Conservation (phyloP, 2,888 invertebrate genomes). For the Caenorhabditis zanzibari region DNA sequence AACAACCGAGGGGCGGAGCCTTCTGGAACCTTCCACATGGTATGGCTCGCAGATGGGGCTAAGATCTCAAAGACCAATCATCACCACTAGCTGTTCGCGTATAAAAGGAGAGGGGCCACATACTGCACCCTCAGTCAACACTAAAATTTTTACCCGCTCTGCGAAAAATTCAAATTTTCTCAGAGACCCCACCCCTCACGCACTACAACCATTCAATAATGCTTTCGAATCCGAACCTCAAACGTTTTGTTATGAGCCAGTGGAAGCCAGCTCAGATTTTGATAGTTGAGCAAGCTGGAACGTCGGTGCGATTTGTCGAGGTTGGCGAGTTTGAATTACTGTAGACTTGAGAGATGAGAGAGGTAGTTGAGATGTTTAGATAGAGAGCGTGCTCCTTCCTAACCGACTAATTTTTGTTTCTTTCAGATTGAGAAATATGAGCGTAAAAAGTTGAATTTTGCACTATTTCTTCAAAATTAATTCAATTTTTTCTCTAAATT, state of each 20-base stretch:
- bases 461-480: no score
- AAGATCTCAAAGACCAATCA: constrained; percentile 43
- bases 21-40: constrained; percentile 49
- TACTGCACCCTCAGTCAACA: constrained; percentile 5
- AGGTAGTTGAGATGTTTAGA: background rate
- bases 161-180: constrained; percentile 26
- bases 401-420: constrained; percentile 1
- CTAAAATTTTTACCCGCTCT: constrained; percentile 7
- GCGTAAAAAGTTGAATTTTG: no score
- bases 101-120: constrained; percentile 21
- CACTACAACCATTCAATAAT: background rate
- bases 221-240: constrained; percentile 39
- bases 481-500: no score
- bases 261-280: constrained; percentile 38
- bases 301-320: constrained; percentile 33
- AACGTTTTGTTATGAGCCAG: constrained; percentile 31
- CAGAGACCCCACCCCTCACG: background rate
- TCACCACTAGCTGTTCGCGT: constrained; percentile 19
- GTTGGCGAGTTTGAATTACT: constrained; percentile 24
- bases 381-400: background rate
- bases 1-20: constrained; percentile 20
- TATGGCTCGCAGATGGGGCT: constrained; percentile 37
- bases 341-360: constrained; percentile 7
- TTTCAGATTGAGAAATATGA: background rate
- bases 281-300: constrained; percentile 36